Percentiles rank a stretch among this genome's conserved stretches.
phyloP scores from a whole-genome alignment of 2,797 vertebrate species.

The Paguma larvata region DNA sequence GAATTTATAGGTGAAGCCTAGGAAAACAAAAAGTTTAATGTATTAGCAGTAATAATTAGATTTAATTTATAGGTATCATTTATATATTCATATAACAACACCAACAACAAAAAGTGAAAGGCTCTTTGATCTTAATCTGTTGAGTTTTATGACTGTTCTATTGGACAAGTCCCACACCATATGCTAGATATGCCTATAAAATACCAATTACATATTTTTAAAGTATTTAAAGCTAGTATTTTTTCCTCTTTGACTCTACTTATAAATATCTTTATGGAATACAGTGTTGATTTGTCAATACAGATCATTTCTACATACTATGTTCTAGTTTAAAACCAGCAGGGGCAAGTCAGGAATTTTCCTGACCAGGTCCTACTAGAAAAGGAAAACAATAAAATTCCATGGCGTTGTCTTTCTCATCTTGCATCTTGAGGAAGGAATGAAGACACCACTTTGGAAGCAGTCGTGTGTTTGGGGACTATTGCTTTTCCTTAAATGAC shows the following conservation, averaged over 20 bases:
- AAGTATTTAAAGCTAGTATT: background rate
- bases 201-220: constrained; percentile 13
- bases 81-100: background rate
- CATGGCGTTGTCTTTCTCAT: background rate
- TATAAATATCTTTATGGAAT: background rate
- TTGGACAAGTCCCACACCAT: background rate
- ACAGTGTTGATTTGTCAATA: background rate
- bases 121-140: background rate
- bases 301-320: background rate
- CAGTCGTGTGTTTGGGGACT: background rate
- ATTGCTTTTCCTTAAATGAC: constrained; percentile 3
- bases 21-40: background rate
- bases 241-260: constrained; percentile 41
- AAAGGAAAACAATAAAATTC: constrained; percentile 28
- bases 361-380: background rate
- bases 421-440: background rate
- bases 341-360: background rate
- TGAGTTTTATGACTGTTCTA: background rate
- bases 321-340: constrained; percentile 53
- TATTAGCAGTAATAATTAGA: background rate
- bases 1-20: background rate
- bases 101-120: background rate
- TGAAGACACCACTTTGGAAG: background rate
- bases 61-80: constrained; percentile 10
- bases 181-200: constrained; percentile 30